A percentile compares a stretch with the other conserved stretches of the same genome.
phyloP scores from a whole-genome alignment of 2,113 vertebrate genomes.

The Pseudopipra pipra region DNA sequence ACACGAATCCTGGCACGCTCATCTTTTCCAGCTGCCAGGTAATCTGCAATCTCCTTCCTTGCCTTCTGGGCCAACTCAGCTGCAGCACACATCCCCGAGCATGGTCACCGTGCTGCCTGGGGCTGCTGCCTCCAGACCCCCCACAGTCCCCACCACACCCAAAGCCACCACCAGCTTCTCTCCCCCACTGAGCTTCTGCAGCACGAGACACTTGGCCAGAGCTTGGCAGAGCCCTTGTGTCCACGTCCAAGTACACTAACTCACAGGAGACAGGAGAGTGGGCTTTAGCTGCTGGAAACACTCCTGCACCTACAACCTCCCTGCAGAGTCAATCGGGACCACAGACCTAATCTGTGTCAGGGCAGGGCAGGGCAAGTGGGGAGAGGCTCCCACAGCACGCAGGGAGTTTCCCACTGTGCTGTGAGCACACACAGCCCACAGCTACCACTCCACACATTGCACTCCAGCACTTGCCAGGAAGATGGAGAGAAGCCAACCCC shows the following conservation, averaged over 20 bases:
- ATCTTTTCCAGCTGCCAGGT: conserved; percentile 93
- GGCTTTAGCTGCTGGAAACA: background rate
- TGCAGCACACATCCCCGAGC: conserved; percentile 59
- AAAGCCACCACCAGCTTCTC: background rate
- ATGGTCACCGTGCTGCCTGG: background rate
- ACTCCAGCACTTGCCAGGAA: background rate
- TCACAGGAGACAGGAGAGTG: background rate
- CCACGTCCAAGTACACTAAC: background rate
- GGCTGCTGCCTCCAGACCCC: background rate
- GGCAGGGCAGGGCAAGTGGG: background rate
- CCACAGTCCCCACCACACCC: background rate
- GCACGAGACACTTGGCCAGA: accelerated
- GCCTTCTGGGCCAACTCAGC: conserved; percentile 96
- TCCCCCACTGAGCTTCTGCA: background rate
- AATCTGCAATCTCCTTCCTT: conserved; percentile 97
- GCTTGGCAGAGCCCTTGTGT: background rate
- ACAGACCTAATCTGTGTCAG: background rate
- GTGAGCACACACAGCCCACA: background rate
- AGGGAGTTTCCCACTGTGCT: background rate
- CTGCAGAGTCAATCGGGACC: background rate
- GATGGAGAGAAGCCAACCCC: background rate
- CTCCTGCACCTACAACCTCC: background rate
- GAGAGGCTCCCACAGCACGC: background rate
- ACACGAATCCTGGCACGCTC: conserved; percentile 95
- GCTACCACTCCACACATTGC: background rate